These are phyloP conservation scores for Bilobella aurantiaca DNA, from an alignment of 1,140 invertebrate genomes.

Conservation along the genomic window DNA sequence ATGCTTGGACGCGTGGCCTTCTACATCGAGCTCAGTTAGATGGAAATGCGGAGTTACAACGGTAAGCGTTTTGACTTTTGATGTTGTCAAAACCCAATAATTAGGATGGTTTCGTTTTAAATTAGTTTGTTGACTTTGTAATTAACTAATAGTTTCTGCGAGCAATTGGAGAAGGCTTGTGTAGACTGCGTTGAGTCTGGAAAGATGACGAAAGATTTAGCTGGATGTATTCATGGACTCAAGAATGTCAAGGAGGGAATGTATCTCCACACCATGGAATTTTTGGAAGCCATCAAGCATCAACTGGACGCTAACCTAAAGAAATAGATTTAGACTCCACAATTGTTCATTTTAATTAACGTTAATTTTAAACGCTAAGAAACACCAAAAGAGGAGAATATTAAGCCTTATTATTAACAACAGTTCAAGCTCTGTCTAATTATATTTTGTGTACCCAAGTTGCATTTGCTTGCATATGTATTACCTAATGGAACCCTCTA, in stretches of 20 bases:
- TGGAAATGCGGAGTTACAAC: slow-evolving; percentile 57
- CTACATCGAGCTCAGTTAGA: slow-evolving; percentile 73
- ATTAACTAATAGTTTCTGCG: slow-evolving; percentile 44
- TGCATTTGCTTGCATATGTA: no score
- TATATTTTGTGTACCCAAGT: no score
- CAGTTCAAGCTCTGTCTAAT: no score
- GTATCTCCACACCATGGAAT: slow-evolving; percentile 76
- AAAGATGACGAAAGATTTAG: slow-evolving; percentile 85
- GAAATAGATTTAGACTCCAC: background rate
- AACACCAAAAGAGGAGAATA: no score
- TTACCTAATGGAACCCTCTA: no score
- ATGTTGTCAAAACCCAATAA: no score
- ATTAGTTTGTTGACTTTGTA: background rate
- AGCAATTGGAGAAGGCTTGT: slow-evolving; percentile 57
- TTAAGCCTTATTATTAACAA: no score
- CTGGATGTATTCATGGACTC: slow-evolving; percentile 72
- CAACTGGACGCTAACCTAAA: slow-evolving; percentile 53
- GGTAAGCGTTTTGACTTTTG: no score
- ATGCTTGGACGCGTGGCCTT: slow-evolving; percentile 80
- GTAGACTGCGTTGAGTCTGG: slow-evolving; percentile 75
- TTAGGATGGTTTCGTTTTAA: background rate
- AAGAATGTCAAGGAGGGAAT: slow-evolving; percentile 63
- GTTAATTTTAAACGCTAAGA: background rate
- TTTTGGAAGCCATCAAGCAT: slow-evolving; percentile 67
- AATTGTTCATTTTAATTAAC: background rate